Evolutionary conservation across 2,113 vertebrate species (phyloP).

Genomic region (Nansenia antarctica): DNA sequence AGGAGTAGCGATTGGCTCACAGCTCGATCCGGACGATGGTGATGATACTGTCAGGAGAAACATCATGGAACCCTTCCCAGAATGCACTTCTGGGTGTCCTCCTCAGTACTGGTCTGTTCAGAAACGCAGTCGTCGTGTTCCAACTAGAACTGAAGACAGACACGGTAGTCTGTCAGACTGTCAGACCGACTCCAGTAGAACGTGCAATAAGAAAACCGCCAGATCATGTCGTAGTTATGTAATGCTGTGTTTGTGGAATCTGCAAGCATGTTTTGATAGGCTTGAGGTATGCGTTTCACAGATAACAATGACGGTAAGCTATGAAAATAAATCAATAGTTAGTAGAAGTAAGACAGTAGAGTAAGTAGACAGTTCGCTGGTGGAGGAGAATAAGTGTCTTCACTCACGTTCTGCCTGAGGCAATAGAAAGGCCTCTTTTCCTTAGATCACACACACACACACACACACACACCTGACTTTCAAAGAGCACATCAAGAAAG

Average conservation of each 20-base stretch:
- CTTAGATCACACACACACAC: no score
- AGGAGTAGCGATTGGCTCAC: background rate
- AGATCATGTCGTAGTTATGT: slow-evolving; percentile 13
- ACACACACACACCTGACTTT: no score
- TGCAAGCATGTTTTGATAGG: slow-evolving; percentile 13
- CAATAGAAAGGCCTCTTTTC: slow-evolving; percentile 23
- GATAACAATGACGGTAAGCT: slow-evolving; percentile 9
- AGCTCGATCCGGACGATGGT: background rate
- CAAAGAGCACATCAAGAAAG: no score
- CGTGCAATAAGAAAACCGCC: background rate
- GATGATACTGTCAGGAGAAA: background rate
- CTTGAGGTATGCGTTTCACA: background rate
- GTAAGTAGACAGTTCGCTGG: slow-evolving; percentile 16
- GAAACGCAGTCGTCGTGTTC: background rate
- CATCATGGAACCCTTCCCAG: background rate
- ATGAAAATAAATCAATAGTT: slow-evolving; percentile 35
- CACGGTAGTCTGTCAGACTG: background rate
- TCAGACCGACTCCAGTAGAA: background rate
- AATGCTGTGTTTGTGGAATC: background rate
- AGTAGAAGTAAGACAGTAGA: background rate
- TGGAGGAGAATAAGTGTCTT: slow-evolving; percentile 4
- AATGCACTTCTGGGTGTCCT: background rate
- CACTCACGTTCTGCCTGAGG: slow-evolving; percentile 36
- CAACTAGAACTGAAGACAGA: background rate
- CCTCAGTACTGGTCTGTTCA: background rate